A percentile compares a stretch with the other conserved stretches of the same genome.
phyloP scores from a whole-genome alignment of 2,113 vertebrate species.

The Lethenteron reissneri region DNA sequence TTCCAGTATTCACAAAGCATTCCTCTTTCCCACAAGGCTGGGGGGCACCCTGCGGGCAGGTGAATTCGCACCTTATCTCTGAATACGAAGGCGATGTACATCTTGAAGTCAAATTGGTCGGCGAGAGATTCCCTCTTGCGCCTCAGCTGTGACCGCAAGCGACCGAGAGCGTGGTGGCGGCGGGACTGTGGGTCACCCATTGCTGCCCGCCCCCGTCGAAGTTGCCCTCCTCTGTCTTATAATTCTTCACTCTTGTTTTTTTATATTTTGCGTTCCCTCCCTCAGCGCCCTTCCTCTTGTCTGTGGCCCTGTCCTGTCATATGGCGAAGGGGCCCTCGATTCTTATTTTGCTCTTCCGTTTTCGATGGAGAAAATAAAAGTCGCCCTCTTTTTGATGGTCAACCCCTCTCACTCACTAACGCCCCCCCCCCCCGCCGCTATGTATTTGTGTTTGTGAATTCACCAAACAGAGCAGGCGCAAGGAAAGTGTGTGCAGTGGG shows the following conservation, averaged over 20 bases:
- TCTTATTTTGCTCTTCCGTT: no score
- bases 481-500: no score
- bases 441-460: no score
- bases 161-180: slow-evolving; percentile 97
- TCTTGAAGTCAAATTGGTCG: slow-evolving; percentile 99
- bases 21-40: neutral
- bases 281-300: no score
- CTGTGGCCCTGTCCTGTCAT: no score
- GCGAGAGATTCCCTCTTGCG: slow-evolving; percentile 99
- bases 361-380: no score
- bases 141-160: slow-evolving; percentile 96
- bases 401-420: no score
- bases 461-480: no score
- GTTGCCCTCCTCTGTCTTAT: neutral
- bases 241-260: neutral
- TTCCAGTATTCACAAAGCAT: neutral
- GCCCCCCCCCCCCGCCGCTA: no score
- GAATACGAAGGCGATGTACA: slow-evolving; percentile 99
- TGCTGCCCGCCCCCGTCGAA: slow-evolving; percentile 8
- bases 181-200: slow-evolving; percentile 99
- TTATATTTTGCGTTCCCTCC: no score
- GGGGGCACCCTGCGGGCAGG: neutral
- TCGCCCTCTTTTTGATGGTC: no score
- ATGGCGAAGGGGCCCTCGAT: no score
- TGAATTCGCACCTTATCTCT: slow-evolving; percentile 69